Base-by-base conservation (phyloP, 2,888 invertebrate species). In the Latrodectus hesperus region DNA sequence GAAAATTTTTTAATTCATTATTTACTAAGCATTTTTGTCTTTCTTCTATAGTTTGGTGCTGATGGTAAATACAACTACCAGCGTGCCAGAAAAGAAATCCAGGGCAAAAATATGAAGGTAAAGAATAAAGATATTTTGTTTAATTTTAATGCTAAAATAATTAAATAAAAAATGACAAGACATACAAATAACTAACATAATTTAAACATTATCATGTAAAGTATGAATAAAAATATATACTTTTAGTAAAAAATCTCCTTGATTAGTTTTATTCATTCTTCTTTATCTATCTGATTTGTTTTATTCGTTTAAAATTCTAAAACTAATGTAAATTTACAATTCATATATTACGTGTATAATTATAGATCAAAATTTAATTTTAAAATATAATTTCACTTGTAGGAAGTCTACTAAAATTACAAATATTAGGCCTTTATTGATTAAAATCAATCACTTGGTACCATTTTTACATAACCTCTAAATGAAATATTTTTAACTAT, bases 21-120 rank as follows among this genome's bases (percentile, higher is more conserved):
- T 52, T 17, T 17, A 3, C 26, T 60, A 8, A 52, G 72, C 8
- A 10, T 14, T 38, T n/a, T 53, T 52, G 9, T 73, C 65, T 68
- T 68, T 75, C 52, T 72, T 12, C n/a, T 76, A 3, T 17, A 90
- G 90, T 90, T 90, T 71, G 86, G 87, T 51, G 72, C 78, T 74
- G 85, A 90, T 68, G 89, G 89, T 52, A 77, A 76, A 52, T 90
- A 90, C 89, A 90, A 90, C 77, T 90, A 84, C 79, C 70, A 80
- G 11, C 89, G 89, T 78, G 90, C 90, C 16, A 88, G 77, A 26
- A 78, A 84, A 49, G 90, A 90, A 79, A 89, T 90, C 55, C 84
- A 90, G 72, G 73, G 79, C 73, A 90, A 90, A 79, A 84, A 88
- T 22, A 75, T 90, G 73, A 78, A 78, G 38, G 88, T 85, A 85